phyloP scores from a whole-genome alignment of 1,140 invertebrate genomes.

The Mizuhopecten yessoensis region DNA sequence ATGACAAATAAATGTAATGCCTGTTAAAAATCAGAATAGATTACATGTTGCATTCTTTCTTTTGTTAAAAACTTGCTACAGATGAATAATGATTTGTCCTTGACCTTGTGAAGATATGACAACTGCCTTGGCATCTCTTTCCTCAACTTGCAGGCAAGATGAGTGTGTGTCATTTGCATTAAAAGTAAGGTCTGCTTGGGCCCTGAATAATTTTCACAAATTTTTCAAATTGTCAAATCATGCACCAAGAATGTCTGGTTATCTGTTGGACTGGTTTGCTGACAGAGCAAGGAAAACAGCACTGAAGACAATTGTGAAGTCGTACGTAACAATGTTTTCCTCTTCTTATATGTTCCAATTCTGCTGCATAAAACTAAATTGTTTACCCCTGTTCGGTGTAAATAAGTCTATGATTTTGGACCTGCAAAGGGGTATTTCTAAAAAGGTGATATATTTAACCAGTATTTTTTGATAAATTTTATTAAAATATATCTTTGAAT shows the following conservation, averaged over 20 bases:
- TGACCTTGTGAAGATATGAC: conserved; percentile 91
- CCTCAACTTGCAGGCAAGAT: conserved; percentile 90
- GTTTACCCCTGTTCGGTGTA: neutral
- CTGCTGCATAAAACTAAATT: neutral
- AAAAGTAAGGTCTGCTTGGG: conserved; percentile 94
- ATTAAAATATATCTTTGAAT: too few species aligned
- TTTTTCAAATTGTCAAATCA: conserved; percentile 94
- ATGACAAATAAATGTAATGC: too few species aligned
- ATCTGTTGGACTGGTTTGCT: conserved; percentile 98
- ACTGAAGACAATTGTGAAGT: conserved; percentile 95
- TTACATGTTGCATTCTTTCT: too few species aligned
- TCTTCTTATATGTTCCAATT: neutral
- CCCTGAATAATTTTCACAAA: conserved; percentile 93
- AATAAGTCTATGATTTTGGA: too few species aligned
- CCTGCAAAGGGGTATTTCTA: conserved; percentile 32
- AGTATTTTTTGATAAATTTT: too few species aligned
- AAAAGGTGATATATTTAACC: neutral
- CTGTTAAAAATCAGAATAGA: too few species aligned
- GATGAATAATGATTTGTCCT: conserved; percentile 55
- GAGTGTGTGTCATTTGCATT: conserved; percentile 94
- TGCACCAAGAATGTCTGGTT: conserved; percentile 97
- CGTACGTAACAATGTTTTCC: conserved; percentile 90
- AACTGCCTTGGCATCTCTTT: conserved; percentile 92
- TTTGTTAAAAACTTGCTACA: too few species aligned
- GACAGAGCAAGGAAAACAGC: conserved; percentile 95